phyloP scores from a whole-genome alignment of 2,797 vertebrate genomes.

The Sitta carolinensis region DNA sequence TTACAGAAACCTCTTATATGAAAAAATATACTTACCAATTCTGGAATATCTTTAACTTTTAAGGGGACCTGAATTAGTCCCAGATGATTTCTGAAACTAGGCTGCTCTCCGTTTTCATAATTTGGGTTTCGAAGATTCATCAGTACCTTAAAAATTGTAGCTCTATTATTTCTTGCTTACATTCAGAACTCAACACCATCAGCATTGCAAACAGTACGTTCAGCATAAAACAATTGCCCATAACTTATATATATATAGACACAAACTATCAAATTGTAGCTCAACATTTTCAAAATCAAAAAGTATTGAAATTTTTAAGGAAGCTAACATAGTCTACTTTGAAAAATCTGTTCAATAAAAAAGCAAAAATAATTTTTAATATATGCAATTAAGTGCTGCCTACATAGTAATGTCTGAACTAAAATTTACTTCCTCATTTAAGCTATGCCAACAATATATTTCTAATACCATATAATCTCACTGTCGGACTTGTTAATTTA shows the following conservation, averaged over 20 bases:
- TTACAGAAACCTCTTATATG: background rate
- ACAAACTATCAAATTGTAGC: background rate
- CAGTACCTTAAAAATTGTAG: slow-evolving; percentile 83
- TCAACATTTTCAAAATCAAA: background rate
- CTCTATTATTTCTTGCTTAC: slow-evolving; percentile 25
- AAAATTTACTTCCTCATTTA: background rate
- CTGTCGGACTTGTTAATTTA: background rate
- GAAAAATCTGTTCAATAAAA: background rate
- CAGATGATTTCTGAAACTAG: slow-evolving; percentile 87
- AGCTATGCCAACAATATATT: background rate
- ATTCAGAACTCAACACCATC: background rate
- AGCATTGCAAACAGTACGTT: background rate
- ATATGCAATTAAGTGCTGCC: background rate
- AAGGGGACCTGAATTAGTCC: slow-evolving; percentile 94
- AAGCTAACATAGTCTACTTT: background rate
- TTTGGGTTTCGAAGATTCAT: slow-evolving; percentile 93
- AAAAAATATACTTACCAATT: slow-evolving; percentile 82
- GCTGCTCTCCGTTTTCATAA: slow-evolving; percentile 87
- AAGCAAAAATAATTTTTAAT: background rate
- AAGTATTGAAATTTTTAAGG: background rate
- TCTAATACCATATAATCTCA: background rate
- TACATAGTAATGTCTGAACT: background rate
- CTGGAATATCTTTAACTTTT: slow-evolving; percentile 87
- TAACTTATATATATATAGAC: background rate
- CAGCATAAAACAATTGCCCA: background rate